Evolutionary conservation across 2,888 invertebrate genomes (phyloP).

Genomic region (Brachyptera putata): DNA sequence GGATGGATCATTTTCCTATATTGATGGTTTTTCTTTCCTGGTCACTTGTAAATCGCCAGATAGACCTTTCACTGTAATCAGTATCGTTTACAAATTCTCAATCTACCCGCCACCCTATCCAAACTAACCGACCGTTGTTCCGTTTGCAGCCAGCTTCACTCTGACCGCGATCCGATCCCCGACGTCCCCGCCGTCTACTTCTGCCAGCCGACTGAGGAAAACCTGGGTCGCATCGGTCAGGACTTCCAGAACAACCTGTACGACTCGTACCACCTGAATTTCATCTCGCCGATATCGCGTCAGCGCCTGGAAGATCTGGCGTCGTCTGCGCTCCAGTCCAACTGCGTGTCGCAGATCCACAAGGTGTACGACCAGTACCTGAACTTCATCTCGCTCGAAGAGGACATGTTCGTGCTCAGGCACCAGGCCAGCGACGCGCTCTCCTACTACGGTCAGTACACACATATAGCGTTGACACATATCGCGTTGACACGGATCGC

Average conservation of each 20-base stretch:
- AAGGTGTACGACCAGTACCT: conserved; percentile 95
- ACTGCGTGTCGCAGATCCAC: conserved; percentile 65
- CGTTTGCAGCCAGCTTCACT: conserved; percentile 70
- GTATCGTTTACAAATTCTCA: too few species aligned
- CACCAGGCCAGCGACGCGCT: conserved; percentile 88
- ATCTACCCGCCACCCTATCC: too few species aligned
- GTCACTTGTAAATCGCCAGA: too few species aligned
- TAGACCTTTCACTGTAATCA: too few species aligned
- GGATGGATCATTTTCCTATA: too few species aligned
- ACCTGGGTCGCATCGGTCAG: conserved; percentile 88
- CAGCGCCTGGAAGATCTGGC: conserved; percentile 95
- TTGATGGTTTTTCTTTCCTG: too few species aligned
- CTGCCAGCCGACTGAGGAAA: conserved; percentile 93
- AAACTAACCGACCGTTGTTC: too few species aligned
- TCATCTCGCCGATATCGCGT: conserved; percentile 90
- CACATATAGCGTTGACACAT: too few species aligned
- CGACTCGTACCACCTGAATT: conserved; percentile 93
- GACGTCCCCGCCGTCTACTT: conserved; percentile 99
- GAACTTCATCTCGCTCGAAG: conserved; percentile 96
- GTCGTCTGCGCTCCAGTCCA: conserved; percentile 83
- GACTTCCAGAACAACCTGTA: conserved; percentile 85
- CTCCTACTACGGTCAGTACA: conserved; percentile 87
- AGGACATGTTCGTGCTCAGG: conserved; percentile 91
- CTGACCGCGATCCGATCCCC: conserved; percentile 87
- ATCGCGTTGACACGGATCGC: too few species aligned